Evolutionary conservation across 2,113 vertebrate species (phyloP), one percentile per base, ranked within the genome.

Genomic region (Ahaetulla prasina): DNA sequence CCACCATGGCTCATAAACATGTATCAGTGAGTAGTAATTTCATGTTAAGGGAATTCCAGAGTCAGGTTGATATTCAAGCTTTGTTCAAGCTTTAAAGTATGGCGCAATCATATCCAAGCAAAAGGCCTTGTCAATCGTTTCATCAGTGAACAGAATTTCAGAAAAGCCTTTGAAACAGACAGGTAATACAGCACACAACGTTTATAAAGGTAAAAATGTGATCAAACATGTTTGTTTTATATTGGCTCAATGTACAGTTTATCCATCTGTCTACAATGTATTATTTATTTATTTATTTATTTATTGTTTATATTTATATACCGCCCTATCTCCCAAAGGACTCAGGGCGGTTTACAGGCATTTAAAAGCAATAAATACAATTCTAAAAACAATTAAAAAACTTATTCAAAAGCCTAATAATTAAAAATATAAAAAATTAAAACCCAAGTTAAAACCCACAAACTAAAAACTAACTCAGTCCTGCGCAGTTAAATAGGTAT

Each of bases 11-110:
- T 47, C 47, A 47, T 63, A 92, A 93, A 92, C 89, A 55, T 92
- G 84, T 92, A 89, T 5, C 35, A 90, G 47, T 43, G 92, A 92
- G 90, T 43, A 89, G 74, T 89, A 85, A 94, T 95, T 96, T 96
- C 94, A 95, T 92, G 93, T 18, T 95, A 84, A 94, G 92, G 49
- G 94, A 92, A 50, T 84, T 94, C 50, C 90, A 87, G 90, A 96
- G 45, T 92, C 54, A 47, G 93, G 93, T 91, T 88, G 91, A 22
- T 39, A 91, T 90, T 90, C 94, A 95, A 92, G 92, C 85, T 60
- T 92, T 90, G 74, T 91, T 90, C 93, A 94, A 96, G n/a, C 91
- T 68, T 93, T 80, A 55, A 96, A 94, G 91, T 91, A 95, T 90
- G 93, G 93, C 95, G 93, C 93, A 86, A 95, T 95, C 93, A 95